A percentile compares a stretch with the other conserved stretches of the same genome.
phyloP scores from a whole-genome alignment of 2,113 vertebrate species.

The Pyxicephalus adspersus region DNA sequence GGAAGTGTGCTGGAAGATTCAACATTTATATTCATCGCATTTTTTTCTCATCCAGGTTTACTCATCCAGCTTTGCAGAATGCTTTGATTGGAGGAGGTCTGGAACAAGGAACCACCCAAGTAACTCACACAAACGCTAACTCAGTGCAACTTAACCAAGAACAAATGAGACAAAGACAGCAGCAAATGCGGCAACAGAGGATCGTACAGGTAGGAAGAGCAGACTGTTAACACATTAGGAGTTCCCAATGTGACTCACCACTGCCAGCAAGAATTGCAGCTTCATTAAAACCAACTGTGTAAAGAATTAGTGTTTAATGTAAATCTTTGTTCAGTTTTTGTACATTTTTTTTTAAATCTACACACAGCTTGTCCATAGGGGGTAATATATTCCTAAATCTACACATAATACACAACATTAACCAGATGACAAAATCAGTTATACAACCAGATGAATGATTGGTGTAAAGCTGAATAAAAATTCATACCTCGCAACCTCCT shows the following conservation, averaged over 20 bases:
- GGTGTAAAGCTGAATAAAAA: too few species aligned
- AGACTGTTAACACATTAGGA: not conserved
- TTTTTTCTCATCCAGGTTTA: slow-evolving; percentile 62
- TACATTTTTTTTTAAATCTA: too few species aligned
- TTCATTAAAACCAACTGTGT: not conserved
- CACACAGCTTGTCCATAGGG: too few species aligned
- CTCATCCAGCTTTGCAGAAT: slow-evolving; percentile 70
- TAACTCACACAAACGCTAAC: slow-evolving; percentile 60
- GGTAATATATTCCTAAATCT: too few species aligned
- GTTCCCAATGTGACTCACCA: not conserved
- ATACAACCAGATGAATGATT: too few species aligned
- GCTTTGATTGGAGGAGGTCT: slow-evolving; percentile 63
- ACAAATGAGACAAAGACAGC: slow-evolving; percentile 66
- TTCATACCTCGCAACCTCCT: too few species aligned
- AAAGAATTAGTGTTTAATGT: not conserved
- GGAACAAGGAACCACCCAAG: slow-evolving; percentile 58
- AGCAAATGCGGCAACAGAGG: slow-evolving; percentile 67
- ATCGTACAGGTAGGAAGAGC: slow-evolving; percentile 70
- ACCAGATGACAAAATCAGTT: too few species aligned
- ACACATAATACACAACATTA: too few species aligned
- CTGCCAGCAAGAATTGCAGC: not conserved
- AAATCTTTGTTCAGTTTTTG: not conserved
- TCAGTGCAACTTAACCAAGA: slow-evolving; percentile 65
- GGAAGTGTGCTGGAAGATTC: slow-evolving; percentile 24
- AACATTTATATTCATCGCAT: not conserved